Evolutionary conservation across 2,113 vertebrate species (phyloP).

Genomic region (Cephalopholis sonnerati): DNA sequence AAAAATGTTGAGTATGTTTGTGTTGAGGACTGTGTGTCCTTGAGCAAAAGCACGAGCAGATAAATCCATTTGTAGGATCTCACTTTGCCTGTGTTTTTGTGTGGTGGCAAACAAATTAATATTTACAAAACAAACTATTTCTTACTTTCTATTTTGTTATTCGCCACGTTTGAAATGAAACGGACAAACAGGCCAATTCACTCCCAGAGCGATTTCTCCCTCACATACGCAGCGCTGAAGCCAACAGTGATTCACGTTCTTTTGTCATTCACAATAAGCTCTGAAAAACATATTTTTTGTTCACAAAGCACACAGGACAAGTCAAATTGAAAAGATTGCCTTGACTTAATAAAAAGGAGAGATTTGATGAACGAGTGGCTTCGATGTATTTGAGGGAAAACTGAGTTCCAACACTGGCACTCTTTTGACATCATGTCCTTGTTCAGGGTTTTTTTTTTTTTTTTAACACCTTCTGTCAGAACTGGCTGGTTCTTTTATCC

Average conservation of each 20-base stretch:
- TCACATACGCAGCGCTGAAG: constrained; percentile 19
- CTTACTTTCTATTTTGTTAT: constrained; percentile 17
- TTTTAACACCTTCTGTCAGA: constrained; percentile 51
- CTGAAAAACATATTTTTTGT: constrained; percentile 11
- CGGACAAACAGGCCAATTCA: constrained; percentile 1
- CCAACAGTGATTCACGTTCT: constrained; percentile 20
- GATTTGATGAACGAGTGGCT: constrained; percentile 24
- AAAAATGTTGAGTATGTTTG: neutral
- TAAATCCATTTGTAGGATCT: constrained; percentile 14
- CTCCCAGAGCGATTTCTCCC: neutral
- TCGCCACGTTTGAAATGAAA: neutral
- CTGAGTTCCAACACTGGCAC: constrained; percentile 31
- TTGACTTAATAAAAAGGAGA: constrained; percentile 22
- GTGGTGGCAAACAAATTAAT: constrained; percentile 17
- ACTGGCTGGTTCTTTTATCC: constrained; percentile 46
- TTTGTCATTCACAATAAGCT: constrained; percentile 20
- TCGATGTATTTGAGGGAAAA: constrained; percentile 16
- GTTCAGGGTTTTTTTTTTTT: constrained; percentile 5
- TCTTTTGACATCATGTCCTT: constrained; percentile 38
- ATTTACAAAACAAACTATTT: constrained; percentile 24
- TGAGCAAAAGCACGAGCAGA: neutral
- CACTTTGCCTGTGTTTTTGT: constrained; percentile 10
- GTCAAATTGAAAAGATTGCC: constrained; percentile 36
- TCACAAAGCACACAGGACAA: constrained; percentile 13
- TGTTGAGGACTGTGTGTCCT: neutral